A percentile compares a stretch with the other conserved stretches of the same genome.
Conservation (phyloP, 2,113 vertebrate species). For the Eonycteris spelaea region DNA sequence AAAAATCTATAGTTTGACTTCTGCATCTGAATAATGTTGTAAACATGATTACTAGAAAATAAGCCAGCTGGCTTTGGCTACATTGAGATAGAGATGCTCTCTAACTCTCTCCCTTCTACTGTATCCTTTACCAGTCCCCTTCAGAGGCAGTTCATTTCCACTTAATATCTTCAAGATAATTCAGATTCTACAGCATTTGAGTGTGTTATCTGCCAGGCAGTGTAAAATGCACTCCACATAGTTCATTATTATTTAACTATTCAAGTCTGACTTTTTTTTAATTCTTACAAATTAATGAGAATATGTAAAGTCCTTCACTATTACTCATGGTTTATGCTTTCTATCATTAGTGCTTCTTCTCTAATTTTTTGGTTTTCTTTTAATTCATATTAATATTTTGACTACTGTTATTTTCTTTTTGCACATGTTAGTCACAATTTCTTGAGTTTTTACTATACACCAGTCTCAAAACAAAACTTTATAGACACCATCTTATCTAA, state of each 20-base stretch:
- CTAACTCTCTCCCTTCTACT: background rate
- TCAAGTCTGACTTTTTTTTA: background rate
- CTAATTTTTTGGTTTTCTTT: background rate
- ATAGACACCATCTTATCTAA: background rate
- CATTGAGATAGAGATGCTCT: background rate
- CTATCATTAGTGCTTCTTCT: background rate
- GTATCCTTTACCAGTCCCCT: background rate
- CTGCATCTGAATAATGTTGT: background rate
- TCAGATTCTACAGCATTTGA: background rate
- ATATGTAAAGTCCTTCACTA: background rate
- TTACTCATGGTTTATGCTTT: background rate
- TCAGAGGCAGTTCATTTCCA: background rate
- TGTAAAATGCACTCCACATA: background rate
- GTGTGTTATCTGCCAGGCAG: background rate
- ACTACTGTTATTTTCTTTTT: background rate
- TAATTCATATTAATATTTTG: background rate
- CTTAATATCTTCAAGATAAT: background rate
- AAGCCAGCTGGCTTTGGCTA: background rate
- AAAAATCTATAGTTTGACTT: background rate
- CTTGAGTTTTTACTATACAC: background rate
- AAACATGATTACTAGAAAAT: background rate
- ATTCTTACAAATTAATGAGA: background rate
- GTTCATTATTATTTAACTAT: background rate
- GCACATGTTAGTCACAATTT: background rate
- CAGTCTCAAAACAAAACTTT: background rate